Evolutionary conservation across 2,888 invertebrate species (phyloP).

Genomic region (Unio pictorum): DNA sequence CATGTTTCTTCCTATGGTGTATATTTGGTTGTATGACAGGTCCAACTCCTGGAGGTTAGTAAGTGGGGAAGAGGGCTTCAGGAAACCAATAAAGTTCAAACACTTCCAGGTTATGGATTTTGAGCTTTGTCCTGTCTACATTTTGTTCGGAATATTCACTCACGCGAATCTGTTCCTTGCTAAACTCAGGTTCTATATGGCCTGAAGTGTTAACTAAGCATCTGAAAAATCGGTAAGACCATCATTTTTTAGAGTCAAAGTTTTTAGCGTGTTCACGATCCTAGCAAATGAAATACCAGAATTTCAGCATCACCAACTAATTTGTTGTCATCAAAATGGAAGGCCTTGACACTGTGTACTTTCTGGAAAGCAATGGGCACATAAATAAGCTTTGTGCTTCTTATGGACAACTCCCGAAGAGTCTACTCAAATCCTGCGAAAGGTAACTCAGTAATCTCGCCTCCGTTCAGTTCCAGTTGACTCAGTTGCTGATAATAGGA

Average conservation of each 20-base stretch:
- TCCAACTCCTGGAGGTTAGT: slow-evolving; percentile 21
- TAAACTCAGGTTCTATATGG: slow-evolving; percentile 27
- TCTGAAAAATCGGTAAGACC: slow-evolving; percentile 32
- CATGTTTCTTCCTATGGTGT: slow-evolving; percentile 39
- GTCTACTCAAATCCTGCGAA: slow-evolving; percentile 41
- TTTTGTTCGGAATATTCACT: slow-evolving; percentile 31
- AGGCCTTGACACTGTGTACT: slow-evolving; percentile 18
- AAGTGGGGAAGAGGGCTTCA: slow-evolving; percentile 27
- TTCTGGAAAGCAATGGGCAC: slow-evolving; percentile 35
- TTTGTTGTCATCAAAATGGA: slow-evolving; percentile 41
- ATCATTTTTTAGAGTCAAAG: slow-evolving; percentile 34
- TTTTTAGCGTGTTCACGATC: slow-evolving; percentile 13
- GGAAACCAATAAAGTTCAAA: slow-evolving; percentile 40
- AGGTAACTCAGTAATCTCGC: slow-evolving; percentile 24
- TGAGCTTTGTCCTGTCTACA: slow-evolving; percentile 21
- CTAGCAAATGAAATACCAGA: slow-evolving; percentile 34
- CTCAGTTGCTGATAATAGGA: slow-evolving; percentile 30
- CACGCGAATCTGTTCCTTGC: slow-evolving; percentile 31
- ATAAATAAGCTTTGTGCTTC: slow-evolving; percentile 24
- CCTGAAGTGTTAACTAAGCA: slow-evolving; percentile 24
- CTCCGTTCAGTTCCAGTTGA: slow-evolving; percentile 27
- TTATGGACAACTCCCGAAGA: slow-evolving; percentile 26
- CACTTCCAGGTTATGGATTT: slow-evolving; percentile 22
- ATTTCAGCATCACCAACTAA: slow-evolving; percentile 34
- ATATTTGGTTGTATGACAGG: slow-evolving; percentile 37